These are phyloP conservation scores for Lydus trimaculatus DNA, from an alignment of 2,888 invertebrate species.

Conservation along the genomic window DNA sequence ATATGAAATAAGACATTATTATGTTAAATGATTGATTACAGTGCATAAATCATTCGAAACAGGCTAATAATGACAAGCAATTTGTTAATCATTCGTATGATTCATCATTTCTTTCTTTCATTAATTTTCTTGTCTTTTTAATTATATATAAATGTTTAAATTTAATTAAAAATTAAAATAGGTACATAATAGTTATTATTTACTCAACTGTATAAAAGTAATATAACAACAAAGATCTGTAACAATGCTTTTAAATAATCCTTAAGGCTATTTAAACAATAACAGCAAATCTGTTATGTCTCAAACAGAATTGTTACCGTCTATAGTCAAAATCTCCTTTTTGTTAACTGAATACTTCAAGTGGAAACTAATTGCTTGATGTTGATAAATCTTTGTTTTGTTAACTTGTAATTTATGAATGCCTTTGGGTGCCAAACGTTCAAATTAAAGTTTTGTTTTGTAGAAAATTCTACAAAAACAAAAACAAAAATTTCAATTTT, in stretches of 20 bases:
- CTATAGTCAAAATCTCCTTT: slow-evolving; percentile 29
- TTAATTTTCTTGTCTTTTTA: background rate
- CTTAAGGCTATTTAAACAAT: slow-evolving; percentile 20
- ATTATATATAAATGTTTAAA: background rate
- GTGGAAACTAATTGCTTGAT: slow-evolving; percentile 37
- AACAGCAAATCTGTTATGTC: slow-evolving; percentile 30
- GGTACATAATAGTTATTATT: background rate
- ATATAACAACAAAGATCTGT: slow-evolving; percentile 22
- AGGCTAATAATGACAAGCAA: background rate
- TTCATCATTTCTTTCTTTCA: background rate
- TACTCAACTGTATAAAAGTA: slow-evolving; percentile 3
- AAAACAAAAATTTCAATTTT: too few species aligned
- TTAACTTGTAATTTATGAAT: background rate
- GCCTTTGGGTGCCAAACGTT: background rate
- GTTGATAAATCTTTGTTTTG: slow-evolving; percentile 24
- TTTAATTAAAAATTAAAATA: slow-evolving; percentile 19
- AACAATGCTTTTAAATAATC: slow-evolving; percentile 19
- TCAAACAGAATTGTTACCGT: slow-evolving; percentile 32
- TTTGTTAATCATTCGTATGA: background rate
- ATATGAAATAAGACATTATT: background rate
- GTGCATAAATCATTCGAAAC: slow-evolving; percentile 1
- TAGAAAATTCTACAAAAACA: background rate
- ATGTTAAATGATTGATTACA: background rate
- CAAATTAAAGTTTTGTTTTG: too few species aligned
- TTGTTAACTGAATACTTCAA: slow-evolving; percentile 30